Conservation (phyloP, 2,888 invertebrate genomes). For the Lasioglossum figueresi region DNA sequence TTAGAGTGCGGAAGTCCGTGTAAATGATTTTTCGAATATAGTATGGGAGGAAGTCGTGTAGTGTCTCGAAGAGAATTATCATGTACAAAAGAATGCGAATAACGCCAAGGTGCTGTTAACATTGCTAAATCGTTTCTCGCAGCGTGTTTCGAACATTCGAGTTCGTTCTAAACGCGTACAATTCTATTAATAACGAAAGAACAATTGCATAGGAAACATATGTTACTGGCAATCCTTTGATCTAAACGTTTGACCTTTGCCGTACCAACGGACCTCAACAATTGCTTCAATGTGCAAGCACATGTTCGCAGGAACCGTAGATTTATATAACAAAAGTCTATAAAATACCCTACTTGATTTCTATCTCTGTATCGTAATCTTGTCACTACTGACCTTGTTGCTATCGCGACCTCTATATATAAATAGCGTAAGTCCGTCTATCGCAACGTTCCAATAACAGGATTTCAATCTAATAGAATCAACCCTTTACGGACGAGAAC, state of each 20-base stretch:
- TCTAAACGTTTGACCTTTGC: background rate
- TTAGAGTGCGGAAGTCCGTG: background rate
- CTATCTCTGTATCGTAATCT: background rate
- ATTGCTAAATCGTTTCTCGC: background rate
- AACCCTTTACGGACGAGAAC: no score
- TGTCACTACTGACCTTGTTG: background rate
- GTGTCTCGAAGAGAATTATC: background rate
- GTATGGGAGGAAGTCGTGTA: background rate
- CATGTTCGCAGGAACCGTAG: background rate
- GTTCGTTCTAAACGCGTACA: background rate
- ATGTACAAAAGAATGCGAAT: background rate
- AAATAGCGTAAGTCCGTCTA: background rate
- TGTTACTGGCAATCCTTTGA: background rate
- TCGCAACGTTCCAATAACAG: background rate
- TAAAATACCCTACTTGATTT: background rate
- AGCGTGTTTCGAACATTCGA: background rate
- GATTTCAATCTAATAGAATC: background rate
- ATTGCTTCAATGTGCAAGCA: background rate
- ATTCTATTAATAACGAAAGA: background rate
- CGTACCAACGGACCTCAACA: background rate
- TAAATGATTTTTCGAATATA: background rate
- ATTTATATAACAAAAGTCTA: constrained; percentile 3
- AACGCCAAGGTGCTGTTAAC: background rate
- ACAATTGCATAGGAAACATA: background rate
- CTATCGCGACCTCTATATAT: background rate